These are phyloP conservation scores for Sminthurides aquaticus DNA, from an alignment of 2,888 invertebrate species.

Conservation along the genomic window DNA sequence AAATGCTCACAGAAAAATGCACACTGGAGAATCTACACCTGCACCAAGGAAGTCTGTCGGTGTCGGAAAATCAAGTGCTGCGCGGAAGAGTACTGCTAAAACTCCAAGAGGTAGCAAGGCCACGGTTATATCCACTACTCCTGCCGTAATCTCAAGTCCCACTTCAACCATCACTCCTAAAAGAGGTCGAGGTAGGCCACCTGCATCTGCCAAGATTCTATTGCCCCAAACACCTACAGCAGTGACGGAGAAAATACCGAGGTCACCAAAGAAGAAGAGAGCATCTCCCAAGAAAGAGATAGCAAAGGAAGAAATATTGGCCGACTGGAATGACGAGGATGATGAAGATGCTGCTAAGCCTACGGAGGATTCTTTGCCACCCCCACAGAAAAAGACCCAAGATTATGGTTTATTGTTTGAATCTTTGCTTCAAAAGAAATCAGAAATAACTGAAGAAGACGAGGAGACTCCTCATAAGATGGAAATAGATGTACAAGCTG, in stretches of 20 bases:
- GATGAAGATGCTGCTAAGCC: conserved; percentile 2
- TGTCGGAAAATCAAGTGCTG: too few relatives aligned
- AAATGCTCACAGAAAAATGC: too few relatives aligned
- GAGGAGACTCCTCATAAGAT: not conserved
- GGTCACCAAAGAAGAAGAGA: not conserved
- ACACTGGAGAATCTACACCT: too few relatives aligned
- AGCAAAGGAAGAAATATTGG: conserved; percentile 10
- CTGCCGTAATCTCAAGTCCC: too few relatives aligned
- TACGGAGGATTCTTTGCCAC: not conserved
- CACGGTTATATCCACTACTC: too few relatives aligned
- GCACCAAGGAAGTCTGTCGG: too few relatives aligned
- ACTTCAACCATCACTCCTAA: too few relatives aligned
- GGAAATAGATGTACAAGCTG: not conserved
- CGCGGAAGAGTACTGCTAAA: too few relatives aligned
- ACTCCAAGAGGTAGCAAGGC: too few relatives aligned
- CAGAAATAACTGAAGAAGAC: too few relatives aligned
- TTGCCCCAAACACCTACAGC: too few relatives aligned
- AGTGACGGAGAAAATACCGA: not conserved
- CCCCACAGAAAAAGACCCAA: not conserved
- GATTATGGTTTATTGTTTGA: too few relatives aligned
- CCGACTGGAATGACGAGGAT: conserved; percentile 12
- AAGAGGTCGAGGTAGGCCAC: not conserved
- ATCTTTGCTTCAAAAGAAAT: not conserved
- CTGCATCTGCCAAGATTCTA: not conserved
- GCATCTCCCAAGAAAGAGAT: not conserved